Conservation (phyloP, 2,888 invertebrate genomes). For the Gibbula magus region DNA sequence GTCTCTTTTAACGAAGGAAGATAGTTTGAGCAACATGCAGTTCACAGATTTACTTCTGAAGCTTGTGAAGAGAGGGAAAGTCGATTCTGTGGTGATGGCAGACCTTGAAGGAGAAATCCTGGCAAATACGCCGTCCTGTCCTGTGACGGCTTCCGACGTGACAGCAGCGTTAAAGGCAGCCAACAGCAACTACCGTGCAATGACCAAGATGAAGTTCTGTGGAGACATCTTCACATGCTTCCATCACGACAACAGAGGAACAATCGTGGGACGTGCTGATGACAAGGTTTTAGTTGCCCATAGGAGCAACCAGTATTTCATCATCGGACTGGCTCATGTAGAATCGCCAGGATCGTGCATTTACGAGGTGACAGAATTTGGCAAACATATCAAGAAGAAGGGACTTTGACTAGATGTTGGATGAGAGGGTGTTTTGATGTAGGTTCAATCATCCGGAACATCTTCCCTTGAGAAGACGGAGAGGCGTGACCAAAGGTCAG, state of each 20-base stretch:
- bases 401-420: constrained; percentile 11
- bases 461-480: too few species aligned
- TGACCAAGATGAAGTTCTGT: constrained; percentile 47
- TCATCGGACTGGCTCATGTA: constrained; percentile 49
- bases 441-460: too few species aligned
- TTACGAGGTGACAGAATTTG: constrained; percentile 56
- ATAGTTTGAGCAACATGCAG: neutral
- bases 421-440: neutral
- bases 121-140: constrained; percentile 33
- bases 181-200: constrained; percentile 34
- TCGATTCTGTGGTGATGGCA: constrained; percentile 45
- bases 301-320: constrained; percentile 43
- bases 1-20: neutral
- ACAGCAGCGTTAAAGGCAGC: constrained; percentile 32
- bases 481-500: too few species aligned
- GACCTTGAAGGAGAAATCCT: constrained; percentile 38
- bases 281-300: constrained; percentile 52
- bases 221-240: constrained; percentile 49
- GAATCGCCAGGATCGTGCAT: constrained; percentile 59
- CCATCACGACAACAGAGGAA: constrained; percentile 41
- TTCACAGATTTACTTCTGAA: neutral
- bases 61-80: constrained; percentile 35
- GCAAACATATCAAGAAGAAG: constrained; percentile 31
- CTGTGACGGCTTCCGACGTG: constrained; percentile 34
- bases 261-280: constrained; percentile 50